These are phyloP conservation scores for Macaria liturata DNA, from an alignment of 2,888 invertebrate genomes.

Conservation along the genomic window DNA sequence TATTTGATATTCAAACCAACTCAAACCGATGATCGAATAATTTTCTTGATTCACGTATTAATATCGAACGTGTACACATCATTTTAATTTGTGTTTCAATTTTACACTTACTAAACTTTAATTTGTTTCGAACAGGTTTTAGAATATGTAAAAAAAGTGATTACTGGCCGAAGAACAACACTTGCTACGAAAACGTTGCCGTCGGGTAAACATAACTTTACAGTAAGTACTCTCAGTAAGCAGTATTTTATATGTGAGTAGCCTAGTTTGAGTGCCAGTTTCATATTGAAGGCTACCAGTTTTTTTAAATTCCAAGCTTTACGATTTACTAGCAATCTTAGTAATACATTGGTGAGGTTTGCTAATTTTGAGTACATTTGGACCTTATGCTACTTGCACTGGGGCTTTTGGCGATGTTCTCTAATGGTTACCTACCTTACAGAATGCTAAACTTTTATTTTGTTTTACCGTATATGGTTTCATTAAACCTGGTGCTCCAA, in stretches of 20 bases:
- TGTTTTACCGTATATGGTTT: no score
- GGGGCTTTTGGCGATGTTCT: no score
- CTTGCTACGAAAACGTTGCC: background rate
- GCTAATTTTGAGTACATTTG: no score
- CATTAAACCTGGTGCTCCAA: no score
- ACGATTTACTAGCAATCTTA: no score
- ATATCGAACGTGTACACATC: background rate
- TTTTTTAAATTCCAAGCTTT: background rate
- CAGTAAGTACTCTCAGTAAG: slow-evolving; percentile 3
- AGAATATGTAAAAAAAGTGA: background rate
- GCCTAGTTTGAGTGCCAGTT: background rate
- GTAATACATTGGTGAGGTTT: background rate
- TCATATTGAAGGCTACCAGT: background rate
- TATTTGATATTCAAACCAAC: background rate
- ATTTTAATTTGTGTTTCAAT: background rate
- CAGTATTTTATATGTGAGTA: background rate
- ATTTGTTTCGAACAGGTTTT: slow-evolving; percentile 1
- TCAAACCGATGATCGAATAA: no score
- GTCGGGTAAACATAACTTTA: background rate
- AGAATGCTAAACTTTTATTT: no score
- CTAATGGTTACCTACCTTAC: no score
- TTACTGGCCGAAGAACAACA: background rate
- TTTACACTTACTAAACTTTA: background rate
- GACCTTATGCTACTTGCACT: no score
- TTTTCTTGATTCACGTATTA: no score